Evolutionary conservation across 2,113 vertebrate species (phyloP).

Genomic region (Elephantulus edwardii): DNA sequence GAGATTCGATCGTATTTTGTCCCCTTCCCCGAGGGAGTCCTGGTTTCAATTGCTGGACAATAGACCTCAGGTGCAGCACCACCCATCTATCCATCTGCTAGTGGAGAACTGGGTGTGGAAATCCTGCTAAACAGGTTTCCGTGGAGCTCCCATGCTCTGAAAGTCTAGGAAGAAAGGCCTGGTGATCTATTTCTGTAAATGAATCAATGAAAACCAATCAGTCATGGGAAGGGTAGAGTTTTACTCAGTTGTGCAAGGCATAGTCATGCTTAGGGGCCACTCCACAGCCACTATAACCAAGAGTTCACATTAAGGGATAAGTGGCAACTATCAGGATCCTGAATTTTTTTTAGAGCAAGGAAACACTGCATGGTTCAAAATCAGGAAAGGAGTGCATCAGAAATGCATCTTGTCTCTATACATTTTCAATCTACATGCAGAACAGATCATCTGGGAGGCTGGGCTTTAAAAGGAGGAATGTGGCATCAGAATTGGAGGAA

Average conservation of each 20-base stretch:
- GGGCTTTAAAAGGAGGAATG: too few relatives aligned
- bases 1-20: not conserved
- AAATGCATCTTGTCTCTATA: too few relatives aligned
- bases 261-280: not conserved
- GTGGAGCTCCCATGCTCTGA: not conserved
- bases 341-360: not conserved
- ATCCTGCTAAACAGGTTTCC: not conserved
- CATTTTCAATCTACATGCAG: too few relatives aligned
- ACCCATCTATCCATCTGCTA: not conserved
- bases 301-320: not conserved
- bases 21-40: not conserved
- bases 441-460: too few relatives aligned
- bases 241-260: not conserved
- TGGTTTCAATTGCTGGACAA: not conserved
- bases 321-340: not conserved
- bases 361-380: too few relatives aligned
- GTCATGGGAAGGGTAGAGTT: not conserved
- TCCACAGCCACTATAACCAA: not conserved
- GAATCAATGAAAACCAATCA: not conserved
- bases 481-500: too few relatives aligned
- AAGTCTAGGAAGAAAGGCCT: not conserved
- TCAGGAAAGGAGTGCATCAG: too few relatives aligned
- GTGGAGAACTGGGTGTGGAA: not conserved
- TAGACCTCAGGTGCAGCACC: not conserved
- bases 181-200: not conserved